Conservation (phyloP, 2,113 vertebrate genomes). For the Glaucomys volans region DNA sequence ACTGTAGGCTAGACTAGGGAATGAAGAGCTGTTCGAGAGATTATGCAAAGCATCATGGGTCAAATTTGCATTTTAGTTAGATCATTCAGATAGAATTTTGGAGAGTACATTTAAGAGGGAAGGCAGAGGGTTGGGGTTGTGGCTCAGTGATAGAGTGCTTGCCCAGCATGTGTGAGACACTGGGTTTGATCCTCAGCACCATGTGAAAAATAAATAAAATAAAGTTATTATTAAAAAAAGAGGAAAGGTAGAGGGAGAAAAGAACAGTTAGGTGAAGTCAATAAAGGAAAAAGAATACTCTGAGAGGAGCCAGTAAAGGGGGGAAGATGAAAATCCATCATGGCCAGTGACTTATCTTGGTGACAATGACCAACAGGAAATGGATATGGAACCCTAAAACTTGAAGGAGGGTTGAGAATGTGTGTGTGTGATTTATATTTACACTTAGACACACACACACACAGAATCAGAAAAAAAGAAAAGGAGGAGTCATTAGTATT, state of each 20-base stretch:
- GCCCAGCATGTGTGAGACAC: too few relatives aligned
- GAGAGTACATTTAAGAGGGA: neutral
- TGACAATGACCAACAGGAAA: neutral
- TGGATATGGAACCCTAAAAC: neutral
- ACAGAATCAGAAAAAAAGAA: too few relatives aligned
- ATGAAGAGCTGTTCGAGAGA: neutral
- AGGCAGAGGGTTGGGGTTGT: neutral
- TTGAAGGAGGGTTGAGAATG: neutral
- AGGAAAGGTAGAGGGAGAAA: neutral
- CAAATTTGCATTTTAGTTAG: slow-evolving; percentile 9
- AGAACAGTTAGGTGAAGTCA: neutral
- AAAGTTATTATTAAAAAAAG: too few relatives aligned
- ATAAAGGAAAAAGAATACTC: neutral
- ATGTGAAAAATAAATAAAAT: too few relatives aligned
- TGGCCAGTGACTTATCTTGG: neutral
- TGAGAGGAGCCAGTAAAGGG: neutral
- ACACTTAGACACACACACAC: neutral
- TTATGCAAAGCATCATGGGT: neutral
- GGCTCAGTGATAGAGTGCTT: too few relatives aligned
- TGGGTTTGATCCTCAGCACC: too few relatives aligned
- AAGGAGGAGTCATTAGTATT: neutral
- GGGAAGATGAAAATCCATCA: neutral
- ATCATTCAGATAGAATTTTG: neutral
- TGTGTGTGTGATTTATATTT: neutral
- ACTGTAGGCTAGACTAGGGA: neutral